Base-by-base conservation (phyloP, 2,888 invertebrate genomes). In the Microchrysa polita region DNA sequence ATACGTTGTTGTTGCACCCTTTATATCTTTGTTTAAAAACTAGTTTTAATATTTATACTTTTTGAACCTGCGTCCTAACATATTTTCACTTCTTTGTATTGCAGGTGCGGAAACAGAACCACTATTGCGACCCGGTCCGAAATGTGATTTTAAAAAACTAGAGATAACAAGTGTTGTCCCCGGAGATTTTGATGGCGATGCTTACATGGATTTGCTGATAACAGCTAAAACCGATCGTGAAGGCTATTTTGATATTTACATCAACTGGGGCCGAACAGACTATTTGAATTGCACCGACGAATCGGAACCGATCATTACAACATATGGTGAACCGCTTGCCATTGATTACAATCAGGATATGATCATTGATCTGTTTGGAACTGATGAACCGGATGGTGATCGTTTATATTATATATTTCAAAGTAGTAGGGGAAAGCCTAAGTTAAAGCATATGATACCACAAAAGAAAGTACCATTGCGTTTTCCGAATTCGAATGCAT, bases 131-230 rank as follows among this genome's bases (percentile, higher is more conserved):
- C 81, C 82, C 12, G 84, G 86, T 0, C 87, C 91, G 48, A 86
- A 84, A 74, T 96, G 95, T 80, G 84, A 85, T n/a, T 94, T 92
- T 80, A 83, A 84, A 10, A 81, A 89, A 67, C 81, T 88, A 16
- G 81, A 85, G 42, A 87, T 95, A 40, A 91, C 91, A 0, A 94
- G 94, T 82, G 90, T 97, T 5, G 93, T 96, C 0, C 97, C 97
- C 27, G 96, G 95, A 0, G 97, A 98, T 83, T 98, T 93, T 81
- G 94, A 97, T 85, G 97, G 97, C 0, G 97, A 98, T 86, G 94
- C 95, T 0, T 90, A 94, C 73, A 96, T 97, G 96, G 97, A 98
- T 83, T 88, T 97, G 16, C 82, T 97, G 77, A 88, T 97, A 0
- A 93, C 93, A 4, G 81, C 88, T 79, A 81, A 84, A 78, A 76